These are phyloP conservation scores for Xyrichtys novacula DNA, from an alignment of 2,797 vertebrate genomes.

Conservation along the genomic window DNA sequence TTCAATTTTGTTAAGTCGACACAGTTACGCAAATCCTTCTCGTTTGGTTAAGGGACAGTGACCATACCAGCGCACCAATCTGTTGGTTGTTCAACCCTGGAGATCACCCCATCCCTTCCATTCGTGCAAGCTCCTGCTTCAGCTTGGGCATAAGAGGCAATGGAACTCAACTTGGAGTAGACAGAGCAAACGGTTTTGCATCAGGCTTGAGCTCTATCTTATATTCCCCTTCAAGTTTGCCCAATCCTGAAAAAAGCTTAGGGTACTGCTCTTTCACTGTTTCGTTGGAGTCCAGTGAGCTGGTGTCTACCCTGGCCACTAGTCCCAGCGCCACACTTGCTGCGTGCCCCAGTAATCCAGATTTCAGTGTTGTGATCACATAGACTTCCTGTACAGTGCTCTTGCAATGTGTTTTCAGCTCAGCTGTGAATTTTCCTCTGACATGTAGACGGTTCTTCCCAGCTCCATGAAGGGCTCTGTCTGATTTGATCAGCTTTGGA, in stretches of 20 bases:
- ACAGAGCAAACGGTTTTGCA: background rate
- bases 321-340: background rate
- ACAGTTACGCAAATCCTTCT: background rate
- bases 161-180: background rate
- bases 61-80: background rate
- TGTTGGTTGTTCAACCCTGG: background rate
- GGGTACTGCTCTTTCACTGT: background rate
- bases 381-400: background rate
- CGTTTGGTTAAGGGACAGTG: background rate
- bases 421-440: background rate
- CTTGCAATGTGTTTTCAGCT: background rate
- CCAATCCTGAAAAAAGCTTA: background rate
- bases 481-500: too few relatives aligned
- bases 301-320: background rate
- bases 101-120: background rate
- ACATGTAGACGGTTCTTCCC: background rate
- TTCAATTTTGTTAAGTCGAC: background rate
- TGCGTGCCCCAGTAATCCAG: background rate
- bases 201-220: background rate
- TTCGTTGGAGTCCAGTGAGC: background rate
- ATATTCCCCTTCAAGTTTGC: background rate
- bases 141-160: background rate
- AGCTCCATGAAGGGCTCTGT: too few relatives aligned
- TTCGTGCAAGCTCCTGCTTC: background rate
- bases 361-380: background rate